Evolutionary conservation across 2,113 vertebrate species (phyloP).

Genomic region (Centropristis striata): DNA sequence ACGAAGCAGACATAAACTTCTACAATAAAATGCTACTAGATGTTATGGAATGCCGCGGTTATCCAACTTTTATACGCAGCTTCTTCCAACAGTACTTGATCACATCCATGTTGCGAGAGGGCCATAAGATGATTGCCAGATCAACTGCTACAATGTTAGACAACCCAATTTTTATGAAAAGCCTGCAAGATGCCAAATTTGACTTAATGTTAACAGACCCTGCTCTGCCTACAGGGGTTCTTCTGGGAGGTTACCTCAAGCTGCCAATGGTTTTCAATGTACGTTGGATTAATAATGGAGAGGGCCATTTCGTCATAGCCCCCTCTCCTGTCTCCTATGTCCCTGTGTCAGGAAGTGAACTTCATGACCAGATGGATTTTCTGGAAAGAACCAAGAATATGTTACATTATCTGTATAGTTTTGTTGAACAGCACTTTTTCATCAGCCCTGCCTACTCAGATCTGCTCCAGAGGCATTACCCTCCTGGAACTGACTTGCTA

Average conservation of each 20-base stretch:
- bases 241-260: slow-evolving; percentile 82
- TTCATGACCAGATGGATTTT: slow-evolving; percentile 80
- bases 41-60: slow-evolving; percentile 61
- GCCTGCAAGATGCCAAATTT: slow-evolving; percentile 71
- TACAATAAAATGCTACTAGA: slow-evolving; percentile 62
- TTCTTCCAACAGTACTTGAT: slow-evolving; percentile 57
- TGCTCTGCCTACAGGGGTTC: slow-evolving; percentile 65
- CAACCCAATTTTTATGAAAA: slow-evolving; percentile 66
- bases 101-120: rapidly evolving
- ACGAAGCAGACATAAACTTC: slow-evolving; percentile 31
- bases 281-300: slow-evolving; percentile 82
- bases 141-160: slow-evolving; percentile 66
- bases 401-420: slow-evolving; percentile 63
- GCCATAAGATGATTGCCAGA: slow-evolving; percentile 47
- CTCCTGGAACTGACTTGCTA: slow-evolving; percentile 74
- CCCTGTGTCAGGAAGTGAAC: slow-evolving; percentile 76
- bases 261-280: slow-evolving; percentile 85
- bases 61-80: slow-evolving; percentile 35
- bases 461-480: slow-evolving; percentile 77
- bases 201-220: slow-evolving; percentile 86
- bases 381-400: slow-evolving; percentile 79
- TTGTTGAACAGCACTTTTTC: slow-evolving; percentile 50
- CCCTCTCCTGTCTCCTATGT: slow-evolving; percentile 83
- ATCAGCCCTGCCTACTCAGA: slow-evolving; percentile 74
- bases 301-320: slow-evolving; percentile 76